These are phyloP conservation scores for Hippocampus barbouri DNA, from an alignment of 2,113 vertebrate genomes.

Conservation along the genomic window DNA sequence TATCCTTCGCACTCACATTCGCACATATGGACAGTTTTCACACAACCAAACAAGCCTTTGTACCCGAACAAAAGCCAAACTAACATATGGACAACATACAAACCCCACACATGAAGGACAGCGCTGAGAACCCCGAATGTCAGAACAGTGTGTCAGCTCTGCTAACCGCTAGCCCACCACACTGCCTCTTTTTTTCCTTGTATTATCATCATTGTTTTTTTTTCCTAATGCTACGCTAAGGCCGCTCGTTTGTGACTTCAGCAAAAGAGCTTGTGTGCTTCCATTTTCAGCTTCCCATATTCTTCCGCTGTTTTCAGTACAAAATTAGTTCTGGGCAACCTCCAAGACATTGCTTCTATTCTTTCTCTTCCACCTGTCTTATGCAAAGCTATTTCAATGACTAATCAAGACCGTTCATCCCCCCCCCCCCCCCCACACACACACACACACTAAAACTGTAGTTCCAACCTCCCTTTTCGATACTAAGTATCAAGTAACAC, in stretches of 20 bases:
- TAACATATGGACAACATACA: not conserved
- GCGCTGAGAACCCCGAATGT: not conserved
- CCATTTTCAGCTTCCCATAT: slow-evolving; percentile 15
- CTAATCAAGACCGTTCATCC: slow-evolving; percentile 62
- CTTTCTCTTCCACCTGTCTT: slow-evolving; percentile 64
- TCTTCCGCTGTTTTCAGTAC: slow-evolving; percentile 47
- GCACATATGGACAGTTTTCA: too few relatives aligned
- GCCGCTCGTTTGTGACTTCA: too few relatives aligned
- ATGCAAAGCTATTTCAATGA: slow-evolving; percentile 57
- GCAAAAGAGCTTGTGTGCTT: not conserved
- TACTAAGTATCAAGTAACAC: slow-evolving; percentile 31
- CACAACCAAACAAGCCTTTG: too few relatives aligned
- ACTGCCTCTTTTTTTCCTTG: too few relatives aligned
- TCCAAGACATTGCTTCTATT: slow-evolving; percentile 66
- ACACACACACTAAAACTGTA: not conserved
- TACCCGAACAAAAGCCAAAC: too few relatives aligned
- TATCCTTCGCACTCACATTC: too few relatives aligned
- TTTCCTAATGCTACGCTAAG: too few relatives aligned
- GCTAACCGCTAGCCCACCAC: too few relatives aligned
- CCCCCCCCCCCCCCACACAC: slow-evolving; percentile 13
- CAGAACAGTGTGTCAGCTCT: too few relatives aligned
- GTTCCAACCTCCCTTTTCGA: slow-evolving; percentile 25
- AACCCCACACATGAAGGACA: not conserved
- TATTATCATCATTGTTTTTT: too few relatives aligned
- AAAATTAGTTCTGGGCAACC: slow-evolving; percentile 52